Evolutionary conservation across 2,888 invertebrate species (phyloP), one percentile per base, ranked within the genome.

Genomic region (Camptogramma bilineatum): DNA sequence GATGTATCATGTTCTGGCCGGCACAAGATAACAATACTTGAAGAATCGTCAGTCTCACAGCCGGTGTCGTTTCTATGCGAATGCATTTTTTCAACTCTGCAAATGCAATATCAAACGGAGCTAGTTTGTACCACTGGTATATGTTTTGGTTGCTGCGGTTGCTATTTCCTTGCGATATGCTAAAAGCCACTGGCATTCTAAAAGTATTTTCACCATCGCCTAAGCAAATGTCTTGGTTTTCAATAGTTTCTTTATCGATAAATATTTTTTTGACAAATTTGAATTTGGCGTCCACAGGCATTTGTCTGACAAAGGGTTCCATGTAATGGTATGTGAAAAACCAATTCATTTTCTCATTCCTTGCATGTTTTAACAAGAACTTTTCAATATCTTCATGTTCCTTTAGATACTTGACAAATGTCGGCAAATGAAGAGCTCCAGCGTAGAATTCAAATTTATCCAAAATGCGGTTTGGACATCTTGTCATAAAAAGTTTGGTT

Each of bases 111-210:
- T 76, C 70, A 62, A 89, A 90, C 2, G 87, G 80, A 13, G 83
- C 82, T 66, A 78, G 83, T 51, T 75, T 74, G 73, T 87, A 90
- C 87, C 87, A 88, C n/a, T 73, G 70, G 64, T 87, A 86, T 18
- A 68, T 62, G 56, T 71, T 66, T 58, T 64, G 34, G 28, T 54
- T 54, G 16, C 21, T 39, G 44, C 44, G 16, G 16, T 52, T 54
- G 7, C 48, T 58, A 48, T 52, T 66, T 31, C 3, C 9, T 31
- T 42, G 42, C n/a, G 42, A 8, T 16, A 10, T 50, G 24, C 31
- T 9, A 31, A 31, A 31, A 9, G 34, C 13, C 4, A 39, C 34
- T 39, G 10, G 13, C 3, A 39, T 39, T 3, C 13, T 13, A 21
- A 8, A 9, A 48, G 28, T 7, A 28, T 3, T 3, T 28, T 8